Conservation (phyloP, 1,140 invertebrate genomes). For the Episyrphus balteatus region DNA sequence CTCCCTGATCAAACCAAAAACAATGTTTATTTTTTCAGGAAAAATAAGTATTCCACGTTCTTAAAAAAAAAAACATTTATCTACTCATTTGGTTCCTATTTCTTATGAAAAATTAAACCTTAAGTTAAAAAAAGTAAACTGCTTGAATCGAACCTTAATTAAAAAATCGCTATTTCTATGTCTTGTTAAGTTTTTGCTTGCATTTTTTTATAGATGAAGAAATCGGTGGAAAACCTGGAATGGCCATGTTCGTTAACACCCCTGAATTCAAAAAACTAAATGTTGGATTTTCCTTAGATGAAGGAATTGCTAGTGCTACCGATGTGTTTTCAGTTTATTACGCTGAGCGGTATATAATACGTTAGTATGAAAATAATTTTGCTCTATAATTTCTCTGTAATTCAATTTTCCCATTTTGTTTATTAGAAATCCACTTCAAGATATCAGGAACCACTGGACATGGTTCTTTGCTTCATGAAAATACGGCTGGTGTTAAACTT, state of each 20-base stretch:
- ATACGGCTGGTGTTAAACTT: conserved; percentile 77
- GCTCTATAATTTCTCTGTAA: not conserved
- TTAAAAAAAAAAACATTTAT: no score
- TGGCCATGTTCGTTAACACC: conserved; percentile 64
- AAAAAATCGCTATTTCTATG: no score
- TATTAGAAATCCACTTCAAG: conserved; percentile 14
- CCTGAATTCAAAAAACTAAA: conserved; percentile 71
- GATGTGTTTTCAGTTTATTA: conserved; percentile 57
- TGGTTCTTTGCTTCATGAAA: conserved; percentile 69
- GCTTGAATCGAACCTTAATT: no score
- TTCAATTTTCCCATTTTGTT: conserved; percentile 2
- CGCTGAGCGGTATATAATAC: conserved; percentile 58
- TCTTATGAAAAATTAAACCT: no score
- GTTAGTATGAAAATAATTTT: conserved; percentile 35
- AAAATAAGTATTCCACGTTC: no score
- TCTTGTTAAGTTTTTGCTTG: no score
- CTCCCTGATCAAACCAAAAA: no score
- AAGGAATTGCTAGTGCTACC: conserved; percentile 53
- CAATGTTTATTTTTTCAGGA: no score
- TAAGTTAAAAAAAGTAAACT: no score
- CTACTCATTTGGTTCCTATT: no score
- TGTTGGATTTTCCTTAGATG: conserved; percentile 78
- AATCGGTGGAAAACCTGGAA: conserved; percentile 71
- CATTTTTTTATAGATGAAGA: conserved; percentile 64
- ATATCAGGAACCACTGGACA: conserved; percentile 65